These are phyloP conservation scores for Aspidapion aeneum DNA, from an alignment of 2,888 invertebrate genomes.

Conservation along the genomic window DNA sequence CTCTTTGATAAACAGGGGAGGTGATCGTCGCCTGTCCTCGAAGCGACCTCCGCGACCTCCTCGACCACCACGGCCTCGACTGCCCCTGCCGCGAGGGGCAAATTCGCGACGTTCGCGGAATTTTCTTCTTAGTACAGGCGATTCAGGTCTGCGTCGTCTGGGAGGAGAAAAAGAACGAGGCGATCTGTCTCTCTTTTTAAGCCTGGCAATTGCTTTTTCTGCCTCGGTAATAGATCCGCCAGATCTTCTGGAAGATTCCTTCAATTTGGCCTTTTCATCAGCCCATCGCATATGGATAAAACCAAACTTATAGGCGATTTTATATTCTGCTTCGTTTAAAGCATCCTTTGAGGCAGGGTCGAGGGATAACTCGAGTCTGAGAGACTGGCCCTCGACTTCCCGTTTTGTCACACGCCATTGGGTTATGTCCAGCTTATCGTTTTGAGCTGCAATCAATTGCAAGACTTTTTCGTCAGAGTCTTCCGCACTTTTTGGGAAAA, in stretches of 20 bases:
- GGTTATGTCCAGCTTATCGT: background rate
- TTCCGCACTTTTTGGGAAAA: background rate
- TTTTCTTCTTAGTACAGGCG: background rate
- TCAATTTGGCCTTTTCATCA: no score
- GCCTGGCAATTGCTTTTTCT: background rate
- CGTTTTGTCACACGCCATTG: background rate
- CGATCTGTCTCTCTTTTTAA: background rate
- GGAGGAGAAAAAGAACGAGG: background rate
- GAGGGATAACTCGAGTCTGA: background rate
- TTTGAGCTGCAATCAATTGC: background rate
- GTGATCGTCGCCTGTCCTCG: background rate
- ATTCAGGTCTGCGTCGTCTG: background rate
- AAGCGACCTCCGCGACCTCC: background rate
- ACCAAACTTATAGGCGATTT: background rate
- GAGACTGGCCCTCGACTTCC: background rate
- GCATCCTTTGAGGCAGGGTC: background rate
- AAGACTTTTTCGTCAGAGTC: background rate
- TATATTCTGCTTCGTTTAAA: background rate
- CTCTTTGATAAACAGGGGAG: background rate
- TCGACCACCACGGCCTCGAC: background rate
- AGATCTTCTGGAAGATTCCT: background rate
- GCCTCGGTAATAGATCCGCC: background rate
- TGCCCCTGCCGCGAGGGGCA: background rate
- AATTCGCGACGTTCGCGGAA: no score
- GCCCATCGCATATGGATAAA: background rate